phyloP scores from a whole-genome alignment of 1,140 invertebrate species.

The Monomorium pharaonis region DNA sequence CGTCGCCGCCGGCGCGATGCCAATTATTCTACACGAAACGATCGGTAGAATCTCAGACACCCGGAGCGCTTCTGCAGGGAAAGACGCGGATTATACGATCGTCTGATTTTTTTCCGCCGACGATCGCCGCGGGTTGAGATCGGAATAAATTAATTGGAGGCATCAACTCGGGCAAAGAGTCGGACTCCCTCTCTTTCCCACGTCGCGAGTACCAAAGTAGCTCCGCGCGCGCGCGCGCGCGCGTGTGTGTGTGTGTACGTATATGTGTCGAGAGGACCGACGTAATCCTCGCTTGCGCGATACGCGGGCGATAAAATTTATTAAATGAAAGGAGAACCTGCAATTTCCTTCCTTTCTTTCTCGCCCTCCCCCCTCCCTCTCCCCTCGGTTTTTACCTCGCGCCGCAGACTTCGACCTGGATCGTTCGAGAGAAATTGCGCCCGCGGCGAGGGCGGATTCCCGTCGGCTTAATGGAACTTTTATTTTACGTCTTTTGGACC shows the following conservation, averaged over 20 bases:
- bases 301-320: conserved; percentile 17
- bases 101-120: not conserved
- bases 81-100: not conserved
- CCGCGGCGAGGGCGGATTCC: conserved; percentile 78
- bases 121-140: not conserved
- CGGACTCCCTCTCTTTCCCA: not conserved
- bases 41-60: conserved; percentile 7
- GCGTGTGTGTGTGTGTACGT: too few relatives aligned
- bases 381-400: conserved; percentile 44
- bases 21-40: conserved; percentile 44
- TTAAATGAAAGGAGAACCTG: conserved; percentile 35
- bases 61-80: not conserved
- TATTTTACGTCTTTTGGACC: conserved; percentile 16
- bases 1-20: not conserved
- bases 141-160: not conserved
- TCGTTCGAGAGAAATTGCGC: conserved; percentile 82
- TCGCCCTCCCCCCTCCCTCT: too few relatives aligned
- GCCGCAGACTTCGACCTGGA: conserved; percentile 75
- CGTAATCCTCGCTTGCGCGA: not conserved
- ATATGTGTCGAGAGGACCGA: not conserved
- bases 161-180: too few relatives aligned
- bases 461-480: conserved; percentile 39
- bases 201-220: not conserved
- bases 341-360: conserved; percentile 49
- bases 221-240: too few relatives aligned